Conservation (phyloP, 30 jellyfish, hydroid and myxozoan genomes). For the Aurelia sp. region DNA sequence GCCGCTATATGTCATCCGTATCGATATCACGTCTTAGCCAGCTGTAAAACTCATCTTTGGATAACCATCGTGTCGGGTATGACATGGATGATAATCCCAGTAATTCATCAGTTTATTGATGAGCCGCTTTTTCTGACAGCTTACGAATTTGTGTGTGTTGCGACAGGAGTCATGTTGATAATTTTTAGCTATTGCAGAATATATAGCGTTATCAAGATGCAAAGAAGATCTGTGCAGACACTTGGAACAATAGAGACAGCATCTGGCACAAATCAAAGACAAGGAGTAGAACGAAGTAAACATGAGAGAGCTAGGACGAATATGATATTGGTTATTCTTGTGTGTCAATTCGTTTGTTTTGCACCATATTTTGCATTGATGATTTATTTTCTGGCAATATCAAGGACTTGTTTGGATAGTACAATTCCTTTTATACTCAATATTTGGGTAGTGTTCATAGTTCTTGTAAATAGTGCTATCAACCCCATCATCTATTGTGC, state of each 20-base stretch:
- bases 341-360: neutral
- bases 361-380: neutral
- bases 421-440: neutral
- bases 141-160: neutral
- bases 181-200: neutral
- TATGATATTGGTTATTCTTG: neutral
- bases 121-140: neutral
- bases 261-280: neutral
- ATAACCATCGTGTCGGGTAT: neutral
- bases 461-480: neutral
- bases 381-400: neutral
- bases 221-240: neutral
- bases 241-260: neutral
- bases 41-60: neutral
- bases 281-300: neutral
- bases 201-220: neutral
- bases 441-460: neutral
- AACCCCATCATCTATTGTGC: conserved; percentile 8
- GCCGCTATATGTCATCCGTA: conserved; percentile 5
- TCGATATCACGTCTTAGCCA: conserved; percentile 7
- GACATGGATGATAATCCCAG: neutral
- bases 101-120: neutral
- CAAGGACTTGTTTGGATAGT: neutral
- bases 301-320: neutral
- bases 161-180: neutral